Percentiles rank a stretch among this genome's conserved stretches.
Evolutionary conservation across 2,888 invertebrate species (phyloP).

Genomic region (Drosophila anomalata): DNA sequence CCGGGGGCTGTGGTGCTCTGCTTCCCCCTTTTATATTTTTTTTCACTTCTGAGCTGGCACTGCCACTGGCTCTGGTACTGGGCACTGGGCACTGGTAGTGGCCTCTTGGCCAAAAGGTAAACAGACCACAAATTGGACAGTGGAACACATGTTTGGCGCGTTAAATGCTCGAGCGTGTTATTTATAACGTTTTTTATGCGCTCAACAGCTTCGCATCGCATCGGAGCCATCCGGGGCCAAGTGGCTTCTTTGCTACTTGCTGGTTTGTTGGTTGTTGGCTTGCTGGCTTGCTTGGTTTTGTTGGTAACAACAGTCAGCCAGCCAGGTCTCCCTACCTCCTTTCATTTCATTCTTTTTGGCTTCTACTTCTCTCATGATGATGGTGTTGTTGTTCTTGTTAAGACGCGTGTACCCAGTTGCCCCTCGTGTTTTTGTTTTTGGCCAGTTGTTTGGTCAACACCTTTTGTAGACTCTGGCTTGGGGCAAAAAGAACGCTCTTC

Average conservation of each 20-base stretch:
- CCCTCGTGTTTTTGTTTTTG: slow-evolving; percentile 33
- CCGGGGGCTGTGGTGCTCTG: slow-evolving; percentile 20
- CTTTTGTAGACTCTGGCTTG: slow-evolving; percentile 75
- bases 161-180: slow-evolving; percentile 79
- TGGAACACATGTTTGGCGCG: slow-evolving; percentile 81
- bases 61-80: slow-evolving; percentile 29
- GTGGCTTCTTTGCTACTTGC: slow-evolving; percentile 6
- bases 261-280: not conserved
- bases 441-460: slow-evolving; percentile 72
- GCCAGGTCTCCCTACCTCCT: too few relatives aligned
- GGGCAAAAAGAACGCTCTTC: slow-evolving; percentile 54
- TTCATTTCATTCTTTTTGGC: not conserved
- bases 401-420: slow-evolving; percentile 60
- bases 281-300: too few relatives aligned
- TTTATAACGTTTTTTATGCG: slow-evolving; percentile 77
- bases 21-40: not conserved
- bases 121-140: slow-evolving; percentile 79
- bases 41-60: not conserved
- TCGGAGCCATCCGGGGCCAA: slow-evolving; percentile 30
- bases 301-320: too few relatives aligned
- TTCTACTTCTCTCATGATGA: slow-evolving; percentile 15
- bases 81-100: slow-evolving; percentile 1
- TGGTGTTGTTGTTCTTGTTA: slow-evolving; percentile 55
- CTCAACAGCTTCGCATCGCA: slow-evolving; percentile 36
- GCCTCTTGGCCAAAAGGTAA: slow-evolving; percentile 62